Evolutionary conservation across 1,140 invertebrate species (phyloP), one percentile per base, ranked within the genome.

Genomic region (Pseudomyrmex dendroicus): DNA sequence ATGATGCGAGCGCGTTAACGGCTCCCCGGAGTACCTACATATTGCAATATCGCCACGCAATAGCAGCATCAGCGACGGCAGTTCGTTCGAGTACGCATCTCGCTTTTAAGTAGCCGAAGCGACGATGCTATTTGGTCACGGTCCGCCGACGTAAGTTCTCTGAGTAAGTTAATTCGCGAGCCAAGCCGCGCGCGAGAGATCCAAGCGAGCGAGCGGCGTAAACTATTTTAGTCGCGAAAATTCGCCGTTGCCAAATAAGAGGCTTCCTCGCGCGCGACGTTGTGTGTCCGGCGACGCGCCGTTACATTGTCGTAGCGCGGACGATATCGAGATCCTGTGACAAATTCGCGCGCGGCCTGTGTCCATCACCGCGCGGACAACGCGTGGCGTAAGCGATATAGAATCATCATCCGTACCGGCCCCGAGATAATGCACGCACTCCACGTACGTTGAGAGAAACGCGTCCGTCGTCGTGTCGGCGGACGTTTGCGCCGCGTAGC

Each of bases 121-220:
- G 86, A 93, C 84, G 86, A 92, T 92, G 91, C 92, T 90, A 92
- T 77, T 89, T 84, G 86, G 82, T 84, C 86, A 85, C 86, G 77
- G 80, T 87, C 86, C 82, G 83, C 84, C 86, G 74, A 92, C 88
- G 93, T 93, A 93, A 93, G 92, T 93, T 86, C 64, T 13, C 35
- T 35, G 35, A 35, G 12, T 25, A n/a, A 13, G 52, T 12, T 35
- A 13, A 35, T 35, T 35, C 35, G 35, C 54, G 17, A 17, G 52
- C 25, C 62, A 66, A 35, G 35, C 20, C 44, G 52, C 35, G 59
- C 50, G 56, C 20, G 82, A 72, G 62, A 44, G 17, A 66, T n/a
- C 10, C 62, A 72, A 50, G 80, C 46, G 82, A 15, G 22, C n/a
- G 78, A 76, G 84, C 20, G n/a, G 66, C 78, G 77, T 84, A 88